These are phyloP conservation scores for Sminthurinus aureus DNA, from an alignment of 2,888 invertebrate genomes.

Conservation along the genomic window DNA sequence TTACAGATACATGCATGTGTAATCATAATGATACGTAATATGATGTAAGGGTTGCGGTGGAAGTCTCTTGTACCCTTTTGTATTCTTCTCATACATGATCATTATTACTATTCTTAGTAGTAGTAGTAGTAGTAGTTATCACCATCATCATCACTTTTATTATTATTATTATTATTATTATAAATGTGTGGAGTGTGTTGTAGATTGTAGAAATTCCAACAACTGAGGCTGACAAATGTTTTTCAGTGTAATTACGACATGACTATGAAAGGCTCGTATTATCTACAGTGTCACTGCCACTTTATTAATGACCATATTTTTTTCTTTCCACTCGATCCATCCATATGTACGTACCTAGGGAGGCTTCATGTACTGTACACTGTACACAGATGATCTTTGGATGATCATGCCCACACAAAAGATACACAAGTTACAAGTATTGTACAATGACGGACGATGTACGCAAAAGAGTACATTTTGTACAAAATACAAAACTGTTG, in stretches of 20 bases:
- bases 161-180: background rate
- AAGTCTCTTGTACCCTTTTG: too few species aligned
- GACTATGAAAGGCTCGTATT: slow-evolving; percentile 44
- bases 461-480: background rate
- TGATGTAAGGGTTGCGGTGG: too few species aligned
- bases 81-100: too few species aligned
- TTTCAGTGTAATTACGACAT: slow-evolving; percentile 47
- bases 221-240: slow-evolving; percentile 48
- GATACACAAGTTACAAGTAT: background rate
- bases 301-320: slow-evolving; percentile 57
- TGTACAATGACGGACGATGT: background rate
- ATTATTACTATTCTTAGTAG: too few species aligned
- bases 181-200: background rate
- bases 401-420: too few species aligned
- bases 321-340: slow-evolving; percentile 21
- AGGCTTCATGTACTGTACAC: background rate
- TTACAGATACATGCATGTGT: background rate
- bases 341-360: background rate
- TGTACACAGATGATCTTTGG: too few species aligned
- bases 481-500: too few species aligned
- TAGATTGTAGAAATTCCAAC: slow-evolving; percentile 24
- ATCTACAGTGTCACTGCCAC: slow-evolving; percentile 51
- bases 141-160: too few species aligned
- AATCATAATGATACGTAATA: background rate
- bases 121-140: too few species aligned